Conservation (phyloP, 2,888 invertebrate genomes). For the Danaus chrysippus region DNA sequence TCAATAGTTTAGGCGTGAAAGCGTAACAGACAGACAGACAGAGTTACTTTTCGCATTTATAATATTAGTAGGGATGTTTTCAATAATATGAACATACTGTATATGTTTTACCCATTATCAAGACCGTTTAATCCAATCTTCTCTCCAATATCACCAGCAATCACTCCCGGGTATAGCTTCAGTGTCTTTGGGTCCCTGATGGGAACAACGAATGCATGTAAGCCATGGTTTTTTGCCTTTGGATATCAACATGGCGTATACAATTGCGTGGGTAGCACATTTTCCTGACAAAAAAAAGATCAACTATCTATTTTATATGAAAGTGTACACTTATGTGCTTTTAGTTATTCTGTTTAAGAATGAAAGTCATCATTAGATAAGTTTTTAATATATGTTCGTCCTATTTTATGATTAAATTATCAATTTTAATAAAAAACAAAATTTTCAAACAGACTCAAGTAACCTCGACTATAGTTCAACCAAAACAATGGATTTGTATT, state of each 20-base stretch:
- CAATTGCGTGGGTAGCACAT: conserved; percentile 90
- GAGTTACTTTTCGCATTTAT: too few relatives aligned
- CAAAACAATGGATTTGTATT: conserved; percentile 11
- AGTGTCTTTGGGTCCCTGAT: conserved; percentile 87
- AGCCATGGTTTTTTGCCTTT: conserved; percentile 89
- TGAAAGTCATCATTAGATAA: too few relatives aligned
- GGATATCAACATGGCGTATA: conserved; percentile 93
- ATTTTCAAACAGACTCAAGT: too few relatives aligned
- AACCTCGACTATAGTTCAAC: too few relatives aligned
- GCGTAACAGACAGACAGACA: too few relatives aligned
- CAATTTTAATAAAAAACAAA: too few relatives aligned
- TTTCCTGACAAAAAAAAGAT: conserved; percentile 75
- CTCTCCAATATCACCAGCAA: conserved; percentile 94
- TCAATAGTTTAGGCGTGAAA: too few relatives aligned
- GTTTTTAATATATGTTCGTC: too few relatives aligned
- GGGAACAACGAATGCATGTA: conserved; percentile 94
- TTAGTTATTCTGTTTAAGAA: not conserved
- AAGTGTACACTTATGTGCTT: not conserved
- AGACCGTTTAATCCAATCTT: conserved; percentile 94
- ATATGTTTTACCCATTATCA: conserved; percentile 89
- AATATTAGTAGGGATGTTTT: too few relatives aligned
- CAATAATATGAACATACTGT: not conserved
- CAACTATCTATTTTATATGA: not conserved
- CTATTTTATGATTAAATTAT: too few relatives aligned
- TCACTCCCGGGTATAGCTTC: conserved; percentile 86